These are phyloP conservation scores for Agonopterix alstromeriana DNA, from an alignment of 2,888 invertebrate genomes.

Conservation along the genomic window DNA sequence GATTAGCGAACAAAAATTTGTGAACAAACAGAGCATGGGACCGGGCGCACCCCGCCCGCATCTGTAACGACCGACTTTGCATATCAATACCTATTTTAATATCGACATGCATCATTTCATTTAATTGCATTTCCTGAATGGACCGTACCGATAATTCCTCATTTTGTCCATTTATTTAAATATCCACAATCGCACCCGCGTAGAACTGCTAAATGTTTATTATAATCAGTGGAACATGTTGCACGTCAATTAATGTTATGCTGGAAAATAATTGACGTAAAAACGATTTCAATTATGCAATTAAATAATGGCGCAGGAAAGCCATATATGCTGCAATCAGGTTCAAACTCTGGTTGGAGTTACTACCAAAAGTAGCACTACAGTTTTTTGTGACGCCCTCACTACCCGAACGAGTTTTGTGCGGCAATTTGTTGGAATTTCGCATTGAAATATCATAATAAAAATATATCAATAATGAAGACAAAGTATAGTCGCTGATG, in stretches of 20 bases:
- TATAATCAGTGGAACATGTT: constrained; percentile 48
- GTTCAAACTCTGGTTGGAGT: constrained; percentile 21
- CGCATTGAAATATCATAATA: constrained; percentile 30
- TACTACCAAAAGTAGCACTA: constrained; percentile 35
- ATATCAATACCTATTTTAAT: constrained; percentile 72
- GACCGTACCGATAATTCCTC: constrained; percentile 31
- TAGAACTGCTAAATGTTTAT: constrained; percentile 40
- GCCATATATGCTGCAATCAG: constrained; percentile 41
- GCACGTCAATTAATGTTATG: constrained; percentile 58
- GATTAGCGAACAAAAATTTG: constrained; percentile 64
- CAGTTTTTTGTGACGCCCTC: constrained; percentile 26
- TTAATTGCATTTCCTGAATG: constrained; percentile 69
- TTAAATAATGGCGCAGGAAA: constrained; percentile 46
- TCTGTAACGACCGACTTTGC: constrained; percentile 61
- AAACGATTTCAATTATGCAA: constrained; percentile 51
- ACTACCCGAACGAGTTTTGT: constrained; percentile 21
- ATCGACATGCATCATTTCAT: constrained; percentile 72
- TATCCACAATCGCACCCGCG: not conserved
- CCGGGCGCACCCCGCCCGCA: constrained; percentile 51
- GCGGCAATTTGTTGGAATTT: constrained; percentile 31
- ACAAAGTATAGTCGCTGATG: constrained; percentile 18
- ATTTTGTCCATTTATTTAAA: constrained; percentile 23
- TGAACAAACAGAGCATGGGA: constrained; percentile 52
- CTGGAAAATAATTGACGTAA: constrained; percentile 62
- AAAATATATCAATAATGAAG: constrained; percentile 27